phyloP scores from a whole-genome alignment of 1,140 invertebrate genomes.

The Vanessa tameamea region DNA sequence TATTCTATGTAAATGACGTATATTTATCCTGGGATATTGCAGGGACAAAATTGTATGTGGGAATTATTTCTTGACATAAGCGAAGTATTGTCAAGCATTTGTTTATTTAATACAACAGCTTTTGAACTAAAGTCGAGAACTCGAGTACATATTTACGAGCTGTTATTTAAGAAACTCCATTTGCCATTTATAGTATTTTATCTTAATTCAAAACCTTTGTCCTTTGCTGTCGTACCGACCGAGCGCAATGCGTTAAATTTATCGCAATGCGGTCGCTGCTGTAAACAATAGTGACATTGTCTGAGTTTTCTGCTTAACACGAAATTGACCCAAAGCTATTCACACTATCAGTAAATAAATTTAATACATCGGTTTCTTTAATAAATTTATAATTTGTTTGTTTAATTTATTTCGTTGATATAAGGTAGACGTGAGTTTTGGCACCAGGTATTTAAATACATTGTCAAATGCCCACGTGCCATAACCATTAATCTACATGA shows the following conservation, averaged over 20 bases:
- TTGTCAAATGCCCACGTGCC: too few species aligned
- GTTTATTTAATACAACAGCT: not conserved
- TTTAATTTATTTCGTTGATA: too few species aligned
- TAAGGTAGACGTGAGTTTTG: too few species aligned
- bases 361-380: not conserved
- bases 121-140: not conserved
- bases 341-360: constrained; percentile 6
- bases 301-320: not conserved
- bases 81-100: not conserved
- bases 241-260: not conserved
- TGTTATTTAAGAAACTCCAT: not conserved
- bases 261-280: constrained; percentile 7
- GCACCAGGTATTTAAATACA: too few species aligned
- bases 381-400: not conserved
- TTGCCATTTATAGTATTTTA: constrained; percentile 9
- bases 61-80: not conserved
- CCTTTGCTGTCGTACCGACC: constrained; percentile 1
- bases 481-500: too few species aligned
- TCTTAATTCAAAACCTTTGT: constrained; percentile 12
- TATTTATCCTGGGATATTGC: too few species aligned
- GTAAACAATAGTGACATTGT: constrained; percentile 10
- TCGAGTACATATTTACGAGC: not conserved
- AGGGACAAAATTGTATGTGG: too few species aligned
- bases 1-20: too few species aligned
- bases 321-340: constrained; percentile 4